These are phyloP conservation scores for Urocynchramus pylzowi DNA, from an alignment of 2,113 vertebrate genomes.

Conservation along the genomic window DNA sequence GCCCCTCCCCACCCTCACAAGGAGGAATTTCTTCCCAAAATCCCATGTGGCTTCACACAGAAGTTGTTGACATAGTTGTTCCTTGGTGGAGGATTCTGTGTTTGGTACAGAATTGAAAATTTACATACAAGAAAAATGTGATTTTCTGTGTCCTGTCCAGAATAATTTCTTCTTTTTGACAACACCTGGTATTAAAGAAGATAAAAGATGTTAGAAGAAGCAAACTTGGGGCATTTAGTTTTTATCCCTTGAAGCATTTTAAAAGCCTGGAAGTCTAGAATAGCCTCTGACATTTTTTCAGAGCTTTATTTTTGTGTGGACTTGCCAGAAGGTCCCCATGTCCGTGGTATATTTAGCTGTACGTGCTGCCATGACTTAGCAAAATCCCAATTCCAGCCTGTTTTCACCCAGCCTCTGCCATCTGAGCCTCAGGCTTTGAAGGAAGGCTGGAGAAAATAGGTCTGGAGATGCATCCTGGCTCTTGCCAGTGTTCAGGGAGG, in stretches of 20 bases:
- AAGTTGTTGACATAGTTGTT: not conserved
- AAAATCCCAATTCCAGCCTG: not conserved
- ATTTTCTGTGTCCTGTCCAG: not conserved
- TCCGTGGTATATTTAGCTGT: not conserved
- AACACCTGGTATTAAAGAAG: not conserved
- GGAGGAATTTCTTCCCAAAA: not conserved
- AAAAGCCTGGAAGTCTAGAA: not conserved
- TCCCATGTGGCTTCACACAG: not conserved
- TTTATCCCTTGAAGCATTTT: not conserved
- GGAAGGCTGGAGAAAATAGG: not conserved
- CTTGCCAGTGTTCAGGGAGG: not conserved
- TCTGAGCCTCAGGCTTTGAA: not conserved
- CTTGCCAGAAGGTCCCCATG: not conserved
- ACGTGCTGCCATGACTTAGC: not conserved
- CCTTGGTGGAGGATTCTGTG: not conserved
- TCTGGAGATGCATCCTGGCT: not conserved
- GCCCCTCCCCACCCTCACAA: not conserved
- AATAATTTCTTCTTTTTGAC: not conserved
- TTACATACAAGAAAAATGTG: not conserved
- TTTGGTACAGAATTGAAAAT: not conserved
- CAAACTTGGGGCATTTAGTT: accelerated
- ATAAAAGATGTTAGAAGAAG: not conserved
- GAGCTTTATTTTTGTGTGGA: not conserved
- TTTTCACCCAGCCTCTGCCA: not conserved
- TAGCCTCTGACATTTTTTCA: not conserved